Base-by-base conservation (phyloP, 53 echinoderm and acorn worm genomes). In the Antedon mediterranea region DNA sequence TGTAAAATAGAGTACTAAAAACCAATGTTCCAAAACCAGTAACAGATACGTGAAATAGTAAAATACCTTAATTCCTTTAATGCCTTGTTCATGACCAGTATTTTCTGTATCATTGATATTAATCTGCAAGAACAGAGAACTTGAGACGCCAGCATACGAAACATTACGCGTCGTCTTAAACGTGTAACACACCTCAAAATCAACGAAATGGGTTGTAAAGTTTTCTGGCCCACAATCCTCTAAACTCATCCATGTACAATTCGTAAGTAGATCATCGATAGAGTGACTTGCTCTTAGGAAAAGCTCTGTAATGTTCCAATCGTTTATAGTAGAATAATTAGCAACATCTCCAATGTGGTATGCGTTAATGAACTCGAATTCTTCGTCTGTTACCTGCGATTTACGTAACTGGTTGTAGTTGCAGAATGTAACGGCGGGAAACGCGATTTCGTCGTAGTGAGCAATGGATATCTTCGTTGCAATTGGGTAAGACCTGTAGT, bases 151-250 rank as follows among this genome's bases (percentile, higher is more conserved):
- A 3, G 83, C 41, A 8, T 77, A 44, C 2, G 28, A 31, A 18
- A 83, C 74, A 0, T 0, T 23, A 4, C 42, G 31, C 31, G 73
- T 32, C 0, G 75, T 83, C 32, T 89, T 89, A 76, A 86, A 89
- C 29, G 89, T 89, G 31, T 85, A 89, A 34, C 89, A 89, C 0
- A 86, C 81, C 8, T 89, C 89, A 30, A 75, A 82, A 33, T 82
- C 89, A 28, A 80, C 76, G 20, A 89, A 70, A 13, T 30, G 74
- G 5, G 27, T 34, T 18, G 80, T 83, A 41, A 89, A 89, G 73
- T 89, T 82, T 0, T 72, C 43, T 20, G 72, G 43, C 18, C 79
- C 79, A 43, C 89, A 89, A 30, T 0, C 4, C 23, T 31, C 26
- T 41, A 7, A 41, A 43, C 29, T 31, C 29, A 71, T 34, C 90